Evolutionary conservation across 2,113 vertebrate genomes (phyloP).

Genomic region (Podilymbus podiceps): DNA sequence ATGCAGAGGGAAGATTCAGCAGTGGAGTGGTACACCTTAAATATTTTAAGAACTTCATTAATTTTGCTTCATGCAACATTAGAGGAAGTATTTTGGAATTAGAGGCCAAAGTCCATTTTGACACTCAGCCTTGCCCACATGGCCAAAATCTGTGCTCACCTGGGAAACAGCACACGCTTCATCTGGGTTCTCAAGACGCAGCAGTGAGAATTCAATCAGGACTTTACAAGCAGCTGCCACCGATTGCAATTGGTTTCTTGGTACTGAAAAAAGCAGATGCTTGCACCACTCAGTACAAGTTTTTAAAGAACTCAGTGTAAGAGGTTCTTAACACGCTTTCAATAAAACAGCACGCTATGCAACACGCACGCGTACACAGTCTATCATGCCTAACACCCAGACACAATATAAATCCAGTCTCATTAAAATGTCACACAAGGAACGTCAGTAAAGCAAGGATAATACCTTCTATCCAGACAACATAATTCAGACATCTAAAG

Average conservation of each 20-base stretch:
- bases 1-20: background rate
- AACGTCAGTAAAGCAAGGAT: background rate
- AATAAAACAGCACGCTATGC: background rate
- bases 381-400: background rate
- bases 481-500: background rate
- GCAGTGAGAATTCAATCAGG: slow-evolving; percentile 94
- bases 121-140: background rate
- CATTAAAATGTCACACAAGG: background rate
- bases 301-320: background rate
- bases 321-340: background rate
- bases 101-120: background rate
- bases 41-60: background rate
- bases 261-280: slow-evolving; percentile 78
- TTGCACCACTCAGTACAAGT: background rate
- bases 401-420: background rate
- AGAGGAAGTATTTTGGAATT: background rate
- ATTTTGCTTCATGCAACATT: background rate
- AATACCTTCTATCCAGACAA: background rate
- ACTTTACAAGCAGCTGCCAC: slow-evolving; percentile 97
- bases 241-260: slow-evolving; percentile 93
- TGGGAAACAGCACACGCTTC: slow-evolving; percentile 98
- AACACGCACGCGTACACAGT: background rate
- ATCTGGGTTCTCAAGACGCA: slow-evolving; percentile 95
- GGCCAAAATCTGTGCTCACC: slow-evolving; percentile 71
- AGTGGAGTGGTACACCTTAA: fast-evolving